These are phyloP conservation scores for Dryococelus australis DNA, from an alignment of 2,888 invertebrate genomes.

Conservation along the genomic window DNA sequence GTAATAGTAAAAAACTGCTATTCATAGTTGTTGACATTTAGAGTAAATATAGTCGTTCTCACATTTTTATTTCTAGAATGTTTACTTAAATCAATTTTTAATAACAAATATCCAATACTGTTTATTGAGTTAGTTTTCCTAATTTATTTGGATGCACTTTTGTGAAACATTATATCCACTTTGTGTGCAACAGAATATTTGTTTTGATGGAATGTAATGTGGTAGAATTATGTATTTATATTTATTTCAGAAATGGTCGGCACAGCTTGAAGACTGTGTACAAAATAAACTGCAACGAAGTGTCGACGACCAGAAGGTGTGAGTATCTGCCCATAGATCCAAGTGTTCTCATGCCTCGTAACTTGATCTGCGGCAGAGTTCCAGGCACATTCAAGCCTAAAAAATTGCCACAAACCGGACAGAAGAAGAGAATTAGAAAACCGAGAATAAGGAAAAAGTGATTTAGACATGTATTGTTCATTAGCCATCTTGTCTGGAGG, in stretches of 20 bases:
- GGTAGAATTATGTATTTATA: neutral
- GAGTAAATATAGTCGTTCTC: no score
- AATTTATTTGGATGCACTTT: no score
- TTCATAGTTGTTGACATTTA: no score
- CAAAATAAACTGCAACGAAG: neutral
- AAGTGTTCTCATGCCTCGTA: constrained; percentile 32
- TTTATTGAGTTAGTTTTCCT: no score
- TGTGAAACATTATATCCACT: no score
- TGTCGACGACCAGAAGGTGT: neutral
- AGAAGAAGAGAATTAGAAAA: neutral
- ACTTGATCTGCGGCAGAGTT: constrained; percentile 20
- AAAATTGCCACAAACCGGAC: neutral
- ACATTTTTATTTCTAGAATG: no score
- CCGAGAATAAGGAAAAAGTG: neutral
- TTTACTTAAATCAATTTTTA: no score
- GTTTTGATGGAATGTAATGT: neutral
- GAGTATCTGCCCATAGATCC: constrained; percentile 30
- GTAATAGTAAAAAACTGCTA: no score
- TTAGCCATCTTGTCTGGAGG: neutral
- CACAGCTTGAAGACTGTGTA: constrained; percentile 29
- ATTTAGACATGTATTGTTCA: neutral
- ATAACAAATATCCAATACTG: no score
- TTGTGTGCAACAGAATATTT: neutral
- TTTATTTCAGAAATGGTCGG: constrained; percentile 22
- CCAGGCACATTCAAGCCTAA: constrained; percentile 34